Base-by-base conservation (phyloP, 2,888 invertebrate genomes). In the Lithophane semibrunnea region DNA sequence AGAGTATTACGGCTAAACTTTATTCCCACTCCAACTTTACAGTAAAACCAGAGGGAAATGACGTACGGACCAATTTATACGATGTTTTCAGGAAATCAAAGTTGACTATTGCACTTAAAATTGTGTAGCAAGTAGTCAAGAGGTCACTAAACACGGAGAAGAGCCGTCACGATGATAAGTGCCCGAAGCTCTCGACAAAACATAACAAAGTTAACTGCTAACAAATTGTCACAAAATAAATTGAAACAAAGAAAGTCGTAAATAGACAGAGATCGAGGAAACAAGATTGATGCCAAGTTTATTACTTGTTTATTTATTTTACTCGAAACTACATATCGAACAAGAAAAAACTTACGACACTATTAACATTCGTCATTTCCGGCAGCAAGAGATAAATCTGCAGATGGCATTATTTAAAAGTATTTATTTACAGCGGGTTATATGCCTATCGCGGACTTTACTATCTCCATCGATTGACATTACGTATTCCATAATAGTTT, bases 151-250 rank as follows among this genome's bases (percentile, higher is more conserved):
- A 77, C 74, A 86, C 73, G 49, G 58, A 79, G 87, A 86, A 75
- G 84, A 76, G 74, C 82, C 75, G 83, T 79, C 82, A 87, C 78
- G 78, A 80, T 85, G 88, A 88, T 83, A 88, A 91, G 87, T 86
- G 83, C 73, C 67, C 74, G 68, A 67, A 84, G 86, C 61, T 69
- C 84, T 86, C 86, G 83, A 82, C 80, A 72, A 87, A 87, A 80
- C 84, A 80, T 86, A 84, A 86, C 80, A 88, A 87, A 75, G 84
- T 83, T 87, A 88, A 90, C 88, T 78, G 88, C 83, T 87, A 86
- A 89, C 87, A 90, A 91, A 91, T 88, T 91, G 91, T 86, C 86
- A 88, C 89, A 86, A 86, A 89, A 86, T 88, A 86, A 86, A 88
- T 88, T 84, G 79, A 79, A 86, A 89, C 86, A 83, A 82, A 83